Base-by-base conservation (phyloP, 2,797 vertebrate genomes). In the Sylvilagus floridanus region DNA sequence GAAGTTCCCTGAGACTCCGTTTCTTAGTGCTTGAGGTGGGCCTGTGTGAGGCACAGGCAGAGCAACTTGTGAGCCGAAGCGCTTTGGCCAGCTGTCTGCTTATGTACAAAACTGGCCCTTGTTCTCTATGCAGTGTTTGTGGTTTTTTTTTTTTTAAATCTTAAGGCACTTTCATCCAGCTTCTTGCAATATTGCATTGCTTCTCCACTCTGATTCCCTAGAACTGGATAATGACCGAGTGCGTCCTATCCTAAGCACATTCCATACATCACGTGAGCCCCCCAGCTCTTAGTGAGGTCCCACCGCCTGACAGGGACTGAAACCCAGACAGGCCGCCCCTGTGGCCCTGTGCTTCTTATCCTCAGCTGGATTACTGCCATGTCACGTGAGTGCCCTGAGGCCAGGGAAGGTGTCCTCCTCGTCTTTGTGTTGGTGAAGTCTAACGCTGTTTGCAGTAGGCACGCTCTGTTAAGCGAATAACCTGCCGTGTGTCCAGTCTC, bases 221-320 rank as follows among this genome's bases (percentile, higher is more conserved):
- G 50, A 69, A 54, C 54, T 88, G 62, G 22, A 81, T 86, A 76
- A 68, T 71, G 68, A 57, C 73, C 12, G 73, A 52, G 73, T 88
- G 19, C 60, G 66, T 94, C 60, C 62, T 85, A n/a, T 88, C 17
- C 30, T 79, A 37, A 95, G 87, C n/a, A 85, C 28, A 26, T 52
- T 11, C 52, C 21, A 24, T 32, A 17, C 83, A 62, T 78, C 76
- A 50, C 57, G 35, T 63, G 54, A 82, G 66, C 71, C 37, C 35
- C 57, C 63, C 7, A 57, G 24, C 24, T 94, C n/a, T 54, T 82
- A 79, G 69, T 62, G 35, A 85, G n/a, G 73, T 7, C 88, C 77
- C 28, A 73, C 3, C 62, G 78, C 42, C 83, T 75, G 30, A 68
- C 35, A 30, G 2, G 79, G 66, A 66, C 71, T 71, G 54, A 84